Evolutionary conservation across 2,888 invertebrate genomes (phyloP), one percentile per base, ranked within the genome.

Genomic region (Lepidochitona cinerea): DNA sequence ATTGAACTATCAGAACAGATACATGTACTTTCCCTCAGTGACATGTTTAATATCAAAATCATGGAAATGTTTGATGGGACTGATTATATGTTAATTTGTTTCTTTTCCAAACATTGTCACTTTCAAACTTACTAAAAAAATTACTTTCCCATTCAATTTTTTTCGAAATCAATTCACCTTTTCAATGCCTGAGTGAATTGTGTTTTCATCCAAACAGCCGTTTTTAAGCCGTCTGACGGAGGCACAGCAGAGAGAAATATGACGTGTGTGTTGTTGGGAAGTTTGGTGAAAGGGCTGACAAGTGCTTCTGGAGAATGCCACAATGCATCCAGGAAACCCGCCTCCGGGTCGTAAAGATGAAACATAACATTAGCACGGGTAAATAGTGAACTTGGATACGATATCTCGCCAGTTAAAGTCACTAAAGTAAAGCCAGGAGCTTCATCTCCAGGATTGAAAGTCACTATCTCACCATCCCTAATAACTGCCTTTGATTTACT

Each of bases 141-240:
- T n/a, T n/a, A n/a, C n/a, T n/a, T n/a, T n/a, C n/a, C n/a, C n/a
- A n/a, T n/a, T n/a, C n/a, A n/a, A n/a, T n/a, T n/a, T n/a, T n/a
- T n/a, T n/a, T n/a, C n/a, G n/a, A n/a, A n/a, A n/a, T n/a, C n/a
- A n/a, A n/a, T n/a, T n/a, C n/a, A n/a, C n/a, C 4, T 23, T 23
- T 66, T 1, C 12, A 66, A 36, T 32, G 36, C 49, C n/a, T 36
- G 33, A 5, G 64, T 41, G 7, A 83, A 53, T 64, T 81, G 78
- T 7, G 75, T 65, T 29, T 74, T 75, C 82, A 85, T 82, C 84
- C 83, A 83, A 6, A 69, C n/a, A 9, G 80, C 79, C 18, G 81
- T 78, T 68, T 72, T 72, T 7, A 64, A 35, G 1, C 80, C 80
- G 68, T 76, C 41, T 1, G 72, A 37, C 18, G 35, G 23, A 23